A percentile compares a stretch with the other conserved stretches of the same genome.
phyloP scores from a whole-genome alignment of 2,797 vertebrate species.

The Lepus oiostolus region DNA sequence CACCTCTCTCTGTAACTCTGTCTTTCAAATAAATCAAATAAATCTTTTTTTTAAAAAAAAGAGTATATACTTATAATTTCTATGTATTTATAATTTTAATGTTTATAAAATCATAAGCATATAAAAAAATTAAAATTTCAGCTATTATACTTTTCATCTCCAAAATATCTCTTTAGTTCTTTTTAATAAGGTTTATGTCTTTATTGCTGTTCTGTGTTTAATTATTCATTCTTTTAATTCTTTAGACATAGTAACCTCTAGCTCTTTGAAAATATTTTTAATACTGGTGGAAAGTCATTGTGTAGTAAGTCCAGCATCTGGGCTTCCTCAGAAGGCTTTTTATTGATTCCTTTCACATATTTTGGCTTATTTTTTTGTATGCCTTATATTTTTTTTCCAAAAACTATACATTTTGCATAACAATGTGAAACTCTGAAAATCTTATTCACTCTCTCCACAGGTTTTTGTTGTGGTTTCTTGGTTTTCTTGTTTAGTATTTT shows the following conservation, averaged over 20 bases:
- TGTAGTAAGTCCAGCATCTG: not conserved
- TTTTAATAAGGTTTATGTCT: not conserved
- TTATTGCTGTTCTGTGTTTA: not conserved
- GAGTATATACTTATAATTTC: not conserved
- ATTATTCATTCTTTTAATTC: not conserved
- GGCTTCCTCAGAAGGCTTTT: not conserved
- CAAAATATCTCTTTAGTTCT: no score
- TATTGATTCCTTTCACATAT: not conserved
- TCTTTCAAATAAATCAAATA: no score
- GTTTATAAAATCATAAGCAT: not conserved
- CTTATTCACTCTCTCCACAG: not conserved
- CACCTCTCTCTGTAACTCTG: no score
- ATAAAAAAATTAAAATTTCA: not conserved
- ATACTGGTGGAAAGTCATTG: not conserved
- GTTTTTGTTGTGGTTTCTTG: not conserved
- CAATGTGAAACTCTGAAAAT: not conserved
- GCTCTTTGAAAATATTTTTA: not conserved
- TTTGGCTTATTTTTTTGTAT: not conserved
- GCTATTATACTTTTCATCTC: not conserved
- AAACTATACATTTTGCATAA: not conserved
- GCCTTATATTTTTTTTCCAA: not conserved
- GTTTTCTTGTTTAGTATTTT: not conserved
- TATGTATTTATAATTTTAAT: conserved; percentile 43
- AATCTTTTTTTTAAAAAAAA: no score
- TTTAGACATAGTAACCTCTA: not conserved